Percentiles rank a stretch among this genome's conserved stretches.
phyloP scores from a whole-genome alignment of 37 sponge, comb jelly and placozoan species.

The Cladorhizidae sp. region DNA sequence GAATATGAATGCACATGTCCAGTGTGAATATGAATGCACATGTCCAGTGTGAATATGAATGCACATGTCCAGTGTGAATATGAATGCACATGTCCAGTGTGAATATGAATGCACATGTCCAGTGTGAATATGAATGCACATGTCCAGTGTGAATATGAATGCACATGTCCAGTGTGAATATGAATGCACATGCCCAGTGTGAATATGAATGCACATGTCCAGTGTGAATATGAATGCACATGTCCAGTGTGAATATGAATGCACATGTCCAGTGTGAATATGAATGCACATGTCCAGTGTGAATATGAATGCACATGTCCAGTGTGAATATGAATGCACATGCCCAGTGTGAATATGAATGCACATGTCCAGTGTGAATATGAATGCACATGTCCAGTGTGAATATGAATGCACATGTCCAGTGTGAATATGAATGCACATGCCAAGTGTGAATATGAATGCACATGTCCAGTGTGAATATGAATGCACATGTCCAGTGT shows the following conservation, averaged over 20 bases:
- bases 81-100: background rate
- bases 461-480: background rate
- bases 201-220: background rate
- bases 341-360: background rate
- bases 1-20: background rate
- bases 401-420: background rate
- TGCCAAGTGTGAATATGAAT: background rate
- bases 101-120: background rate
- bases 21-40: background rate
- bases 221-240: background rate
- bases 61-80: background rate
- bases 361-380: background rate
- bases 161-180: background rate
- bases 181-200: background rate
- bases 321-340: background rate
- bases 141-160: background rate
- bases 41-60: background rate
- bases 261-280: background rate
- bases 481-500: background rate
- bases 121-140: background rate
- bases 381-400: background rate
- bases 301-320: background rate
- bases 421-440: background rate
- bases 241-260: background rate
- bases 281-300: background rate